These are phyloP conservation scores for Lipophrys pholis DNA, from an alignment of 2,113 vertebrate species.

Conservation along the genomic window DNA sequence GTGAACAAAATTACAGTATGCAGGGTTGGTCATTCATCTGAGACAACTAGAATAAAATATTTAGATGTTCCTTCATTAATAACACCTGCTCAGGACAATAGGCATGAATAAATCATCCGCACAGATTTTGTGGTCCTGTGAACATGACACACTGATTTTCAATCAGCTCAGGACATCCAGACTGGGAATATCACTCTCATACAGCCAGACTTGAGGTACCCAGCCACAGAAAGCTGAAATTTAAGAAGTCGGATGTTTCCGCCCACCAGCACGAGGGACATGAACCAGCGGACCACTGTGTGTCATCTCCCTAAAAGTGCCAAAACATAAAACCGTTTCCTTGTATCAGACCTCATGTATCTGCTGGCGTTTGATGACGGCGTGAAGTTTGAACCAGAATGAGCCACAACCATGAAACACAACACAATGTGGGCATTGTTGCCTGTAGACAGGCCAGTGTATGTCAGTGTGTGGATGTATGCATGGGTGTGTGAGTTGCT, in stretches of 20 bases:
- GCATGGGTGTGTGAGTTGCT: conserved; percentile 3
- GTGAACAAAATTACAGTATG: neutral
- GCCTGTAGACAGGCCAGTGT: conserved; percentile 24
- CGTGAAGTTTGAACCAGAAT: conserved; percentile 59
- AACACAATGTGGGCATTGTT: conserved; percentile 76
- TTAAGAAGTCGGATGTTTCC: conserved; percentile 8
- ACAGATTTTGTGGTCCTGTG: neutral
- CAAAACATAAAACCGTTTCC: conserved; percentile 50
- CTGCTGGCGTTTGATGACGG: conserved; percentile 43
- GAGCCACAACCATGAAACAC: conserved; percentile 31
- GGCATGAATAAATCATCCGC: conserved; percentile 63
- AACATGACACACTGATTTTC: neutral
- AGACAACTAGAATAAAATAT: conserved; percentile 60
- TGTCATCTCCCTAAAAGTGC: conserved; percentile 40
- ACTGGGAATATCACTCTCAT: conserved; percentile 6
- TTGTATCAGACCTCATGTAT: conserved; percentile 12
- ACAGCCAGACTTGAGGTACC: conserved; percentile 5
- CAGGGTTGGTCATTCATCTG: conserved; percentile 18
- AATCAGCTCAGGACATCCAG: neutral
- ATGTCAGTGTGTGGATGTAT: neutral
- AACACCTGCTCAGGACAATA: conserved; percentile 52
- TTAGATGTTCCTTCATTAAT: conserved; percentile 24
- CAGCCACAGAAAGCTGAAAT: conserved; percentile 1
- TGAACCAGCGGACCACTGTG: neutral
- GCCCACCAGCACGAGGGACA: conserved; percentile 14